Conservation (phyloP, 92 coral and sea anemone species). For the Bergia sp. region DNA sequence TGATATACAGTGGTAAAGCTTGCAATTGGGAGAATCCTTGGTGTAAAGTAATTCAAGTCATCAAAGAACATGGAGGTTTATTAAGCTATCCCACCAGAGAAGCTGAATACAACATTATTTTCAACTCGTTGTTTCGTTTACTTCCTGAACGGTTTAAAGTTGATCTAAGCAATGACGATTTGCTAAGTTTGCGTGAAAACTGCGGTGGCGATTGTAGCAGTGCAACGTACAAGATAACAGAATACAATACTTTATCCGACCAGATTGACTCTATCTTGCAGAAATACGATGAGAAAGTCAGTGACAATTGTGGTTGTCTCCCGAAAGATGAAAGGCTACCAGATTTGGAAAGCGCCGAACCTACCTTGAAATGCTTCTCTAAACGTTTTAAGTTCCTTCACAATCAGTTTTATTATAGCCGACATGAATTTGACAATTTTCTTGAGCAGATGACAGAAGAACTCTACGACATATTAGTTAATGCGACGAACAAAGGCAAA, state of each 20-base stretch:
- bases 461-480: neutral
- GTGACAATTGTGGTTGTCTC: neutral
- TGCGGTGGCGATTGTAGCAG: neutral
- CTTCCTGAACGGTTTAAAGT: constrained; percentile 8
- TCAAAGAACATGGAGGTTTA: constrained; percentile 17
- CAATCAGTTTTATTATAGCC: neutral
- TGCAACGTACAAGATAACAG: neutral
- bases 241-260: neutral
- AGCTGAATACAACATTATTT: constrained; percentile 46
- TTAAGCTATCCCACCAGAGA: constrained; percentile 46
- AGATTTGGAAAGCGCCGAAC: neutral
- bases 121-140: constrained; percentile 25
- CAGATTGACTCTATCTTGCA: constrained; percentile 5
- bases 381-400: neutral
- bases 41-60: constrained; percentile 48
- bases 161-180: constrained; percentile 3
- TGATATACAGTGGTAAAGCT: constrained; percentile 28
- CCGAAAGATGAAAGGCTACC: neutral
- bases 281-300: neutral
- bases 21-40: constrained; percentile 33
- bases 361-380: constrained; percentile 12
- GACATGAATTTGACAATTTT: neutral
- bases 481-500: neutral
- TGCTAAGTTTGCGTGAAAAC: constrained; percentile 8
- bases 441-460: neutral